Conservation (phyloP, 2,888 invertebrate species). For the Pyralis farinalis region DNA sequence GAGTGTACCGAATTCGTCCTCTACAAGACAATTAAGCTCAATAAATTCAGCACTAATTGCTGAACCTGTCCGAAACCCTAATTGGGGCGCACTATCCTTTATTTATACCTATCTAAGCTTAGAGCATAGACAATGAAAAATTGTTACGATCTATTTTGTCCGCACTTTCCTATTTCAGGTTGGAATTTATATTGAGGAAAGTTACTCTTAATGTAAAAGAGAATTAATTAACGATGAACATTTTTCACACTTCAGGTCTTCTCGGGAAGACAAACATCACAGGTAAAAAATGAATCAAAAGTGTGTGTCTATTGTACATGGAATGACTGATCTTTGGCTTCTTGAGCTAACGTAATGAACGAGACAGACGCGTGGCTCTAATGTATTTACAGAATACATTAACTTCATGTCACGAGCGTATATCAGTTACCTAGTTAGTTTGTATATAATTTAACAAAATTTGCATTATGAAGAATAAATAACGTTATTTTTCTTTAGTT, state of each 20-base stretch:
- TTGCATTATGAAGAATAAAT: neutral
- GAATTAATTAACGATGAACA: constrained; percentile 75
- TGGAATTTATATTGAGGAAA: constrained; percentile 55
- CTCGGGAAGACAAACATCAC: constrained; percentile 82
- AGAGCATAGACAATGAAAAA: constrained; percentile 31
- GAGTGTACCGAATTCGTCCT: constrained; percentile 35
- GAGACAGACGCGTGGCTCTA: constrained; percentile 24
- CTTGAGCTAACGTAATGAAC: constrained; percentile 40
- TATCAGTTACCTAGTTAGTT: constrained; percentile 3
- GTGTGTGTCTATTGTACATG: constrained; percentile 59
- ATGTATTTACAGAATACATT: neutral
- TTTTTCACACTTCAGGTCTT: constrained; percentile 82
- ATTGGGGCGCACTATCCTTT: constrained; percentile 43
- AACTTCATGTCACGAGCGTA: neutral
- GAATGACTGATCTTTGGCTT: constrained; percentile 58
- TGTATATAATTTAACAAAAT: neutral
- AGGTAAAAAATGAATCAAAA: constrained; percentile 64
- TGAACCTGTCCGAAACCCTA: constrained; percentile 49
- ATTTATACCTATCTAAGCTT: constrained; percentile 23
- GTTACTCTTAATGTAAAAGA: constrained; percentile 53
- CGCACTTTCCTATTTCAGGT: constrained; percentile 78
- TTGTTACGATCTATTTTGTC: constrained; percentile 66
- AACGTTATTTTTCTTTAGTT: neutral
- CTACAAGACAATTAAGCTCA: constrained; percentile 44
- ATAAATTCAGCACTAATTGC: constrained; percentile 55